Conservation (phyloP, 1,140 invertebrate species). For the Dinoponera quadriceps region DNA sequence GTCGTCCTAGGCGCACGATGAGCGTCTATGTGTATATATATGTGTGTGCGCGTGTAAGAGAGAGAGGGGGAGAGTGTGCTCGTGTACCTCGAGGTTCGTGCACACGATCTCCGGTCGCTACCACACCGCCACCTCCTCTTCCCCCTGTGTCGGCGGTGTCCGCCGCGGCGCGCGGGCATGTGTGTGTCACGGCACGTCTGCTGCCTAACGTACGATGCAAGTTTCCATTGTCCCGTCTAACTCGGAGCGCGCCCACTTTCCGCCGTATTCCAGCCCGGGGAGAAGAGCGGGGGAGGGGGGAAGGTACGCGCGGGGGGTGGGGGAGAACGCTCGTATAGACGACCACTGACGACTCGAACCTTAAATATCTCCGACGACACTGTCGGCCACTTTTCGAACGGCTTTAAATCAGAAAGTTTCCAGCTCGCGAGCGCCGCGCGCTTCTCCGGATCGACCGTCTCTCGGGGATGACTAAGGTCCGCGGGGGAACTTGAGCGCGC, state of each 20-base stretch:
- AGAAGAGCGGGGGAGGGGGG: neutral
- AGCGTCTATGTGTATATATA: too few species aligned
- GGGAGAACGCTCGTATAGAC: constrained; percentile 23
- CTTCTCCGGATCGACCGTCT: neutral
- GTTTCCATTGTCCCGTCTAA: constrained; percentile 79
- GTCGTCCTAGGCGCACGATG: neutral
- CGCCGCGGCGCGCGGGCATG: constrained; percentile 40
- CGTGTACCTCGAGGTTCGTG: constrained; percentile 35
- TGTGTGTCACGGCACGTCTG: constrained; percentile 76
- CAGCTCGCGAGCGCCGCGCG: neutral
- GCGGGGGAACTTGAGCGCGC: neutral
- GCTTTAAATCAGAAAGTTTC: constrained; percentile 71
- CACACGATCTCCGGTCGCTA: constrained; percentile 57
- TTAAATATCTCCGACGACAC: constrained; percentile 64
- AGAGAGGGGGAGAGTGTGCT: neutral
- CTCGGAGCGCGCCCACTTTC: constrained; percentile 63
- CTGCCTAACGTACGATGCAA: constrained; percentile 78
- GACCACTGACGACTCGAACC: constrained; percentile 57
- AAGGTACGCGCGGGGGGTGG: neutral
- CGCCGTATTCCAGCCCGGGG: constrained; percentile 37
- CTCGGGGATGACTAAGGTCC: constrained; percentile 18
- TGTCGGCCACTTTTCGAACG: constrained; percentile 59
- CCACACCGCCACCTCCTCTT: neutral
- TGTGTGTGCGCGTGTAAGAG: neutral
- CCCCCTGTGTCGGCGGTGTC: constrained; percentile 34